These are phyloP conservation scores for Oceanodroma leucorhoa DNA, from an alignment of 2,797 vertebrate genomes.

Conservation along the genomic window DNA sequence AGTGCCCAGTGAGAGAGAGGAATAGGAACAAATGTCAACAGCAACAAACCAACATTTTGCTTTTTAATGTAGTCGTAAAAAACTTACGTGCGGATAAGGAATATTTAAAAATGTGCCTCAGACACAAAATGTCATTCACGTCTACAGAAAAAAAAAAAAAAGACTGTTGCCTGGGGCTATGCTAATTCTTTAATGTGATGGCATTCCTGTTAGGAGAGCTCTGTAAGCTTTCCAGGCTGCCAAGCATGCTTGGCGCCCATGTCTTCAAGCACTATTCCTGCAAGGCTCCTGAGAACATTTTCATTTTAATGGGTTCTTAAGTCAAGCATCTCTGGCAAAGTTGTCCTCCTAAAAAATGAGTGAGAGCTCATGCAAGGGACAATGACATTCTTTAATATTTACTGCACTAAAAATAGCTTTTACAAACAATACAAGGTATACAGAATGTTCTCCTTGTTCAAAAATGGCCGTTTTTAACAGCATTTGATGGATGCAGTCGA, in stretches of 20 bases:
- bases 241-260: conserved; percentile 17
- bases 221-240: conserved; percentile 52
- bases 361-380: conserved; percentile 52
- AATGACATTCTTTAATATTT: conserved; percentile 62
- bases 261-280: conserved; percentile 25
- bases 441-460: conserved; percentile 1
- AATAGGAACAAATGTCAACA: conserved; percentile 53
- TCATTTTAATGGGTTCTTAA: conserved; percentile 75
- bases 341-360: conserved; percentile 63
- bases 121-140: conserved; percentile 59
- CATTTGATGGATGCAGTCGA: conserved; percentile 15
- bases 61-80: conserved; percentile 59
- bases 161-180: conserved; percentile 18
- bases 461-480: not conserved
- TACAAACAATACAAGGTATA: not conserved
- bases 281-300: conserved; percentile 64
- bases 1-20: not conserved
- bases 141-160: not conserved
- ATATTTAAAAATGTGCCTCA: conserved; percentile 31
- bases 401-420: conserved; percentile 44
- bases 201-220: conserved; percentile 47
- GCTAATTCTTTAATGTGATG: conserved; percentile 66
- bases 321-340: conserved; percentile 68
- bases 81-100: not conserved
- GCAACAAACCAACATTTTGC: conserved; percentile 51